Base-by-base conservation (phyloP, 2,113 vertebrate species). In the Sylvietta virens region DNA sequence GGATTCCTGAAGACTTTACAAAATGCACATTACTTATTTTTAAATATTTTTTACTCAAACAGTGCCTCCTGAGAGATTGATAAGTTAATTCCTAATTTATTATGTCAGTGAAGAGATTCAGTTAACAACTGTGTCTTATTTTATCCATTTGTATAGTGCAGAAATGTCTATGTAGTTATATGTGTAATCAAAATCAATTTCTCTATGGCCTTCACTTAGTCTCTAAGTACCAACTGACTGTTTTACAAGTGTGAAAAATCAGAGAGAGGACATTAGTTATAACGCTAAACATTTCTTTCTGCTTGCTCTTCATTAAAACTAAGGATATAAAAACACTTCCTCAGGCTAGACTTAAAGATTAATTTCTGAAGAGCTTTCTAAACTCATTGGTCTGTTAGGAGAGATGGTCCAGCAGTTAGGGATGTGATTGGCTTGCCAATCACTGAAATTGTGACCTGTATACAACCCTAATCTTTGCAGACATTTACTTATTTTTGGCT, bases 191-290 rank as follows among this genome's bases (percentile, higher is more conserved):
- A 88, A 58, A 85, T 85, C 47, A 74, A 35, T 89, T 91, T 92
- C 79, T 88, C 33, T 48, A 45, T 48, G 39, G 64, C 50, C 21
- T 90, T 93, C 50, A 60, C 47, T 79, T 90, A 93, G 71, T 67
- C 27, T 8, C 6, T 61, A 94, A 93, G 56, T 90, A 86, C 74
- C 31, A 86, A 66, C 17, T 74, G 57, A 73, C 5, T 62, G 71
- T 83, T 89, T 94, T 76, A 81, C n/a, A 92, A 91, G 64, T 67
- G 69, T 66, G 71, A 82, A 71, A 82, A 83, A 88, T 84, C 31
- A 77, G 72, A 83, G 54, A 58, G 33, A 56, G 17, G 51, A 48
- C 72, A 88, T 93, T 47, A 70, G 27, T 86, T 82, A 58, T 5
- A 93, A 69, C 1, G 7, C 47, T 90, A 65, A 96, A 66, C 10